Evolutionary conservation across 2,797 vertebrate genomes (phyloP), one percentile per base, ranked within the genome.

Genomic region (Danio aesculapii): DNA sequence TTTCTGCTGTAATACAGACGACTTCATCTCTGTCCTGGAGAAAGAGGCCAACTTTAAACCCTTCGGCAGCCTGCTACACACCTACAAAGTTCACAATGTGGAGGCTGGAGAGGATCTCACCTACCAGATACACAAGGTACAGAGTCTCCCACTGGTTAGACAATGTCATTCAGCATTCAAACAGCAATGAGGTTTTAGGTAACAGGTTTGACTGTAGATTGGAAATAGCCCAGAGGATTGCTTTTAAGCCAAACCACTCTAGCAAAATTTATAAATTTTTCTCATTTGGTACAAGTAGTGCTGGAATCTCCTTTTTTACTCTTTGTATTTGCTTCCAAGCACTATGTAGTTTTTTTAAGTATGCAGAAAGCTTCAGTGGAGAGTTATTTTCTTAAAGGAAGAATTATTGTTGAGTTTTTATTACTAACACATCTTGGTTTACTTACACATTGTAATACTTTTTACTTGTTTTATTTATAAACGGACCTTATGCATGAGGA

Each of bases 11-110:
- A 98, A 95, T 88, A 92, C 94, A 5, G 97, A 97, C 85, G 97
- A 99, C 92, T 99, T 99, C 91, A 91, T 97, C 84, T 95, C 97
- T 63, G 91, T 97, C 79, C 89, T 99, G 92, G 97, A 98, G 93
- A 98, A 99, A 81, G 97, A 99, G 84, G 95, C 96, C 79, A 98
- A 98, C 90, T 99, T 99, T 90, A 97, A 95, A 81, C 97, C 97
- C 7, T 98, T 99, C 85, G 97, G 98, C 90, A 94, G 89, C 71
- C 91, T 98, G 86, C 91, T 98, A 47, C 98, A 99, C 91, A 94
- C 95, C 0, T 99, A 99, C 85, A 95, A 93, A 11, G 92, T 97
- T 88, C 95, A 96, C 91, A 98, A 93, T 59, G 96, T 96, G 88
- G 97, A 98, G 84, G 96, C 95, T 5, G 97, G 96, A 82, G 95